Conservation (phyloP, 2,113 vertebrate genomes). For the Scalopus aquaticus region DNA sequence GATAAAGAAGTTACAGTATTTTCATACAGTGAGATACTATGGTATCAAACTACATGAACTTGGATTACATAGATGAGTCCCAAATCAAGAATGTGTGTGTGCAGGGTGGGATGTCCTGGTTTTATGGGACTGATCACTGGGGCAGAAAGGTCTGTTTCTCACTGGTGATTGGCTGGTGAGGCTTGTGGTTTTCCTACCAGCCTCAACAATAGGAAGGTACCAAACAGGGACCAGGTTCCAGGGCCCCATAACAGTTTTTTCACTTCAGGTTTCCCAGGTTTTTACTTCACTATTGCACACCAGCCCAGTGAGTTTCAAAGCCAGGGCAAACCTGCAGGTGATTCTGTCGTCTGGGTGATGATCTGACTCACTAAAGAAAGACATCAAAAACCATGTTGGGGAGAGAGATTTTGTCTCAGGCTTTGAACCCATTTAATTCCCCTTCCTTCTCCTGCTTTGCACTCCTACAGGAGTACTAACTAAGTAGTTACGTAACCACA, state of each 20-base stretch:
- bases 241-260: too few relatives aligned
- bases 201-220: too few relatives aligned
- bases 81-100: neutral
- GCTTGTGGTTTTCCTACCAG: too few relatives aligned
- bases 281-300: neutral
- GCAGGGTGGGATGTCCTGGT: too few relatives aligned
- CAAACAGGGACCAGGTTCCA: too few relatives aligned
- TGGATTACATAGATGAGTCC: neutral
- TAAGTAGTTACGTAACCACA: neutral
- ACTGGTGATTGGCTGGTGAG: too few relatives aligned
- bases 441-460: neutral
- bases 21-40: too few relatives aligned
- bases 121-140: too few relatives aligned
- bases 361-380: neutral
- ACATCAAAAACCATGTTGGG: neutral
- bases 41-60: neutral
- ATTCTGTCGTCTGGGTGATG: neutral
- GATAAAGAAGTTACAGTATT: too few relatives aligned
- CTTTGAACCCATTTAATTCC: neutral
- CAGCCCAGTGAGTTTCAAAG: neutral
- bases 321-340: neutral
- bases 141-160: neutral
- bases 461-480: neutral
- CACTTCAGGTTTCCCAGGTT: neutral
- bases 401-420: constrained; percentile 28